A percentile compares a stretch with the other conserved stretches of the same genome.
phyloP scores from a whole-genome alignment of 2,888 invertebrate species.

The Brassicogethes aeneus region DNA sequence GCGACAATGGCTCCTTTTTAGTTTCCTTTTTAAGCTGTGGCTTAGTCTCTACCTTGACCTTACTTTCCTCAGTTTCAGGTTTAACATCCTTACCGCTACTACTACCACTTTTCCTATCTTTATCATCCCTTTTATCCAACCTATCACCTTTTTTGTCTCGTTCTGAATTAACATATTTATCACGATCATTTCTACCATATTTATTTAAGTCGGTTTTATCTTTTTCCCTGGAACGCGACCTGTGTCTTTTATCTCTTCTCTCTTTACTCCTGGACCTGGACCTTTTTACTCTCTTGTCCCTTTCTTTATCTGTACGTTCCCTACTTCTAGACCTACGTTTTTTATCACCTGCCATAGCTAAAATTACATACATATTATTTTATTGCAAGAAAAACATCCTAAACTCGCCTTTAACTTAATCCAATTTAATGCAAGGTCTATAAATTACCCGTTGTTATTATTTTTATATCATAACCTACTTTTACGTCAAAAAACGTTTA shows the following conservation, averaged over 20 bases:
- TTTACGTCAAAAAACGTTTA: no score
- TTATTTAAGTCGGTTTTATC: slow-evolving; percentile 17
- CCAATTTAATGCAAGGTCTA: no score
- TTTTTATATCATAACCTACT: no score
- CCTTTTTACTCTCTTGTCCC: slow-evolving; percentile 31
- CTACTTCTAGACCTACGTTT: slow-evolving; percentile 39
- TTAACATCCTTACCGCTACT: slow-evolving; percentile 22
- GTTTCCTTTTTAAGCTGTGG: slow-evolving; percentile 23
- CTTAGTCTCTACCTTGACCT: slow-evolving; percentile 22
- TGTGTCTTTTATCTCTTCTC: slow-evolving; percentile 29
- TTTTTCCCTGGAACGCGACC: slow-evolving; percentile 35
- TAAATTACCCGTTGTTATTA: no score
- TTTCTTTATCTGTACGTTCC: slow-evolving; percentile 35
- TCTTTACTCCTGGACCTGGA: slow-evolving; percentile 38
- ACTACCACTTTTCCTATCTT: slow-evolving; percentile 29
- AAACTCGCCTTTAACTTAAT: no score
- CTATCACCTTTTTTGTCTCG: slow-evolving; percentile 24
- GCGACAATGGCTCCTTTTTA: slow-evolving; percentile 81
- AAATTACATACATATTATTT: neutral
- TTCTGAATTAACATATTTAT: slow-evolving; percentile 24
- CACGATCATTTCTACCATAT: slow-evolving; percentile 11
- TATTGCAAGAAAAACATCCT: no score
- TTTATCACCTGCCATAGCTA: slow-evolving; percentile 36
- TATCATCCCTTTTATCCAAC: slow-evolving; percentile 25
- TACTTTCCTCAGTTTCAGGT: slow-evolving; percentile 28